Base-by-base conservation (phyloP, 2,797 vertebrate species). In the Premnoplex brunnescens region DNA sequence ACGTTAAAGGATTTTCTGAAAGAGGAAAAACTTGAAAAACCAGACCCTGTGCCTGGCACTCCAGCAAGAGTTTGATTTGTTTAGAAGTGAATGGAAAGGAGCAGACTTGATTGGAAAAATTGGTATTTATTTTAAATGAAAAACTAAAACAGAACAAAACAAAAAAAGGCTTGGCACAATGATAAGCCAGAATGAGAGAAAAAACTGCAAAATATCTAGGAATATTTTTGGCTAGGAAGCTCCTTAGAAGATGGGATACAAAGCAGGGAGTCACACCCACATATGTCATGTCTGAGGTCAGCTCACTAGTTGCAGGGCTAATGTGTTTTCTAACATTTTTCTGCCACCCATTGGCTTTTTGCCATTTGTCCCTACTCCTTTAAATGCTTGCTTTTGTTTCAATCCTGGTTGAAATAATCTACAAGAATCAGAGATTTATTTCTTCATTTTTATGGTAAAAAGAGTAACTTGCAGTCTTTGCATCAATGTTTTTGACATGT, bases 21-120 rank as follows among this genome's bases (percentile, higher is more conserved):
- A 89, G 60, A 75, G 11, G 88, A 58, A 89, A 82, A 93, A 88
- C 71, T 21, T 59, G 93, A 87, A 78, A 93, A 93, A 89, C 27
- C 26, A 67, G 85, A 73, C 19, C 9, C 16, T 1, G 10, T 44
- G 21, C 22, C 34, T 79, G 18, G 32, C n/a, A 22, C 48, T 87
- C 32, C 63, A 87, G 37, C 24, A 26, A 58, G 54, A 64, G 12
- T 17, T 48, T 44, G 39, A 9, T 54, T 19, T 2, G 0, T 78
- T 93, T 34, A 73, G 48, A 89, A 85, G 43, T 44, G 28, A 80
- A 80, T 24, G 26, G 2, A 14, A 93, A 74, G 43, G 39, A 85
- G 16, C 44, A 59, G 66, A 49, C 30, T 71, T 37, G 17, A 43
- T 54, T 1, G 1, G 46, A n/a, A 75, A 77, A 75, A 62, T 1